These are phyloP conservation scores for Arizona elegans DNA, from an alignment of 2,113 vertebrate species.

Conservation along the genomic window DNA sequence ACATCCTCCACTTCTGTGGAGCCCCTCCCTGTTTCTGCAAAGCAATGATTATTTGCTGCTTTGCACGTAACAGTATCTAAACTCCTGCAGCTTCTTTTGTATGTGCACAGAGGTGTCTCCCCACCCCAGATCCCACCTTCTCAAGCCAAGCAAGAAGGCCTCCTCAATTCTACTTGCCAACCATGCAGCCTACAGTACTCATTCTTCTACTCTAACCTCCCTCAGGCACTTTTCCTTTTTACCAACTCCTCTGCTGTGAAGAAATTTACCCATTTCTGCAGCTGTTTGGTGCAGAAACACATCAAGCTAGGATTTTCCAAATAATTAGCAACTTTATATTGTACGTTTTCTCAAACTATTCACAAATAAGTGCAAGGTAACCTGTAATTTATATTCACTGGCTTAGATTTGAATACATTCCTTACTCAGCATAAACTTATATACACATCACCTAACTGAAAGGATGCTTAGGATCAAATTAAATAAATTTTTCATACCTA, in stretches of 20 bases:
- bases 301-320: neutral
- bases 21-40: constrained; percentile 3
- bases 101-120: neutral
- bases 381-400: neutral
- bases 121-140: constrained; percentile 23
- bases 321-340: neutral
- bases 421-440: neutral
- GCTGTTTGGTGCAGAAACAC: neutral
- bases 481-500: neutral
- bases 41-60: neutral
- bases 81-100: neutral
- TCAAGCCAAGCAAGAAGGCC: neutral
- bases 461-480: neutral
- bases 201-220: neutral
- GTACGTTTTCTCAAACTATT: neutral
- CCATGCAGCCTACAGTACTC: neutral
- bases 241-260: neutral
- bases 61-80: neutral
- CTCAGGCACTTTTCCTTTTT: neutral
- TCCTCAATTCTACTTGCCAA: constrained; percentile 20
- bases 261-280: neutral
- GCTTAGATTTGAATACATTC: neutral
- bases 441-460: neutral
- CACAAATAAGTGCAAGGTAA: neutral
- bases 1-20: neutral